Percentiles rank a stretch among this genome's conserved stretches.
Conservation (phyloP, 1,140 invertebrate species). For the Drosophila burlai region DNA sequence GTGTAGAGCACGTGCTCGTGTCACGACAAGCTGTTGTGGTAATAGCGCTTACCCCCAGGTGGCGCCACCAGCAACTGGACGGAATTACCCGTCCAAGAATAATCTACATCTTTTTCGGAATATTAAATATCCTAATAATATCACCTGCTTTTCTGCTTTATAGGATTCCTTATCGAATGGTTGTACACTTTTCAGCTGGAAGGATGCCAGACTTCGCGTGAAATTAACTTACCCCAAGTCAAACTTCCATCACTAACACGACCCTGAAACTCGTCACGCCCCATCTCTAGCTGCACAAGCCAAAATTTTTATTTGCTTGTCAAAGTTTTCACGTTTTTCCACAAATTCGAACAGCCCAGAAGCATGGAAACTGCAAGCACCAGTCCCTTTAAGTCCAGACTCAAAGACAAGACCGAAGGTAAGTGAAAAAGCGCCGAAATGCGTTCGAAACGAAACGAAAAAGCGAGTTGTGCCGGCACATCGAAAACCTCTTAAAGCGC, state of each 20-base stretch:
- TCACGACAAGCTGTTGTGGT: slow-evolving; percentile 1
- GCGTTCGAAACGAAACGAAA: slow-evolving; percentile 15
- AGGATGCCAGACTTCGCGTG: neutral
- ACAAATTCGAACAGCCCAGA: slow-evolving; percentile 4
- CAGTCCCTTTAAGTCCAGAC: slow-evolving; percentile 55
- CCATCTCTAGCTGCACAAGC: slow-evolving; percentile 45
- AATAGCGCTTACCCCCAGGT: too few relatives aligned
- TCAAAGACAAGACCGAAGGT: slow-evolving; percentile 69
- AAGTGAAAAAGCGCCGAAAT: slow-evolving; percentile 52
- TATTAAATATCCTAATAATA: neutral
- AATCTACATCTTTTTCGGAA: too few relatives aligned
- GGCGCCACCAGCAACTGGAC: too few relatives aligned
- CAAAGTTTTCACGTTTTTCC: slow-evolving; percentile 24
- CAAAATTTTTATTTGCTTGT: slow-evolving; percentile 30
- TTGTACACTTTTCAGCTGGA: neutral
- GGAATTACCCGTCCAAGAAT: too few relatives aligned
- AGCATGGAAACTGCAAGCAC: slow-evolving; percentile 48
- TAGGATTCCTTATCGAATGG: too few relatives aligned
- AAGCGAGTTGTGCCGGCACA: slow-evolving; percentile 65
- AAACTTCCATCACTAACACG: slow-evolving; percentile 11
- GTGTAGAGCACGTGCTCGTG: slow-evolving; percentile 7
- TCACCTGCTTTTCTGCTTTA: too few relatives aligned
- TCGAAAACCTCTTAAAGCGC: slow-evolving; percentile 43
- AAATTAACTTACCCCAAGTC: neutral
- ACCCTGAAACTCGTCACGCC: slow-evolving; percentile 7